phyloP scores from a whole-genome alignment of 2,888 invertebrate species.

The Aromia moschata region DNA sequence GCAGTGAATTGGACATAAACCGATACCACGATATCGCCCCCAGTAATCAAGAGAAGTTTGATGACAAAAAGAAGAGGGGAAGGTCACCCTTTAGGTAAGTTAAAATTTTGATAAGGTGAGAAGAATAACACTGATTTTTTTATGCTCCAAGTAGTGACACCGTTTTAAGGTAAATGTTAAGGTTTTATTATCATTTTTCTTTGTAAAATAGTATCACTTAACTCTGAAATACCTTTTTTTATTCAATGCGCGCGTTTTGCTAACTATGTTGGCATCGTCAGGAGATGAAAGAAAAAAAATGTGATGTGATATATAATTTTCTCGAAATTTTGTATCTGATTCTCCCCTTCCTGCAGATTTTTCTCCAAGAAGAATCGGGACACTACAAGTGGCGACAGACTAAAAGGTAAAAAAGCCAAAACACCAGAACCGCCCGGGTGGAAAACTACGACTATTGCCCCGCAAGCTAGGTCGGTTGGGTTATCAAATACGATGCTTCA shows the following conservation, averaged over 20 bases:
- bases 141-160: conserved; percentile 34
- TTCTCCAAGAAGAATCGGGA: conserved; percentile 81
- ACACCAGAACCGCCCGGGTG: conserved; percentile 73
- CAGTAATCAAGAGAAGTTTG: conserved; percentile 49
- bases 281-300: no score
- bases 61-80: conserved; percentile 79
- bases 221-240: no score
- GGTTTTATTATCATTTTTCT: no score
- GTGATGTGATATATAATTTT: no score
- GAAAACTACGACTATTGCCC: conserved; percentile 43
- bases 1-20: conserved; percentile 81
- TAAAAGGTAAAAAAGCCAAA: conserved; percentile 72
- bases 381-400: conserved; percentile 74
- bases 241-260: no score
- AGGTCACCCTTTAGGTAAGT: conserved; percentile 88
- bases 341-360: conserved; percentile 73
- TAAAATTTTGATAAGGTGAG: conserved; percentile 64
- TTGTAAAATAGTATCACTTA: no score
- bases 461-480: conserved; percentile 60
- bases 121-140: conserved; percentile 31
- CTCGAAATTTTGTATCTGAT: no score
- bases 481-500: conserved; percentile 61
- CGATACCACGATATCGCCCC: conserved; percentile 70
- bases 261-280: no score
- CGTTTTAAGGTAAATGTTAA: conserved; percentile 38